A percentile compares a stretch with the other conserved stretches of the same genome.
These are phyloP conservation scores for Rhingia campestris DNA, from an alignment of 2,888 invertebrate genomes.

Conservation along the genomic window DNA sequence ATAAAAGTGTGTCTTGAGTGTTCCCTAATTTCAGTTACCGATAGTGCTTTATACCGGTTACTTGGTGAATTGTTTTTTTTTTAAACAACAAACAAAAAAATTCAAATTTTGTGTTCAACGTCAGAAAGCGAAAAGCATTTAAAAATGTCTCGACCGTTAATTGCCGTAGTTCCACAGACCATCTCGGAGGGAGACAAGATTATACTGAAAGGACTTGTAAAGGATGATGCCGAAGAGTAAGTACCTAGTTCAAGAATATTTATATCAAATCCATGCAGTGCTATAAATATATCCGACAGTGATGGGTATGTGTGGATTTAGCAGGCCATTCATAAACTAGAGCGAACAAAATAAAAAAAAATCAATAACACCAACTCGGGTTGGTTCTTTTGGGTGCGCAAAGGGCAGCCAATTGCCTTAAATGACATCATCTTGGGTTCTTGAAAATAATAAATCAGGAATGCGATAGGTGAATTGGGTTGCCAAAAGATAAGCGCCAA, in stretches of 20 bases:
- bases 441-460: constrained; percentile 13
- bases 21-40: constrained; percentile 45
- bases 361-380: constrained; percentile 42
- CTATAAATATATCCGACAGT: background rate
- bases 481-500: constrained; percentile 39
- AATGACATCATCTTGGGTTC: constrained; percentile 64
- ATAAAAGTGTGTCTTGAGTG: constrained; percentile 55
- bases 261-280: background rate
- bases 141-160: constrained; percentile 78
- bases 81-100: background rate
- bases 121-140: constrained; percentile 26
- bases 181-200: constrained; percentile 77
- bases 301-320: constrained; percentile 4
- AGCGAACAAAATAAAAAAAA: constrained; percentile 25
- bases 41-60: constrained; percentile 17
- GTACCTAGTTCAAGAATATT: constrained; percentile 68
- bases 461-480: constrained; percentile 8
- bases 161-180: constrained; percentile 77
- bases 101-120: constrained; percentile 13
- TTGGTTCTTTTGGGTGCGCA: constrained; percentile 20
- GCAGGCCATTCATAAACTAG: constrained; percentile 5
- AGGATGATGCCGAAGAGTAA: constrained; percentile 79
- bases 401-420: constrained; percentile 47
- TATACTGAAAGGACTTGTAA: constrained; percentile 78
- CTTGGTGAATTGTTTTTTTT: constrained; percentile 3